Evolutionary conservation across 2,888 invertebrate species (phyloP).

Genomic region (Caenorhabditis zanzibari): DNA sequence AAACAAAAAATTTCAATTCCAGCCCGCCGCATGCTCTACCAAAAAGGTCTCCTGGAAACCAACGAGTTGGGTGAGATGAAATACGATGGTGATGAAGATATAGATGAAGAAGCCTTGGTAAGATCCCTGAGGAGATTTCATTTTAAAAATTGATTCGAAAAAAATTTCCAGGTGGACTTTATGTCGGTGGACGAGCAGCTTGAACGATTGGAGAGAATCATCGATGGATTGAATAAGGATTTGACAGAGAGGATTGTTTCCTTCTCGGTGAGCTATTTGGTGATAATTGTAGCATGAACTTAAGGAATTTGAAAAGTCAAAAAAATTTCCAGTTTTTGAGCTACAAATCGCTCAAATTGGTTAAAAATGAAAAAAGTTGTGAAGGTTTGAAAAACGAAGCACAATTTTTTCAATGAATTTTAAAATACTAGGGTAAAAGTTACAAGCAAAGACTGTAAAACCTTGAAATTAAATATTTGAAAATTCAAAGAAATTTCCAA

Average conservation of each 20-base stretch:
- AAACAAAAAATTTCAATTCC: neutral
- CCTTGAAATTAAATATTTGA: too few species aligned
- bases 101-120: slow-evolving; percentile 60
- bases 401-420: too few species aligned
- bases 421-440: too few species aligned
- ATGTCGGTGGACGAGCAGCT: slow-evolving; percentile 65
- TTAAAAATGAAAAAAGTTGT: too few species aligned
- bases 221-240: slow-evolving; percentile 54
- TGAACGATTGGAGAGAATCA: slow-evolving; percentile 34
- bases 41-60: slow-evolving; percentile 41
- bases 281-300: too few species aligned
- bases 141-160: neutral
- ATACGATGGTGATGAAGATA: slow-evolving; percentile 15
- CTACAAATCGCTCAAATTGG: too few species aligned
- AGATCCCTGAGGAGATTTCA: too few species aligned
- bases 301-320: too few species aligned
- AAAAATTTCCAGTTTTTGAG: too few species aligned
- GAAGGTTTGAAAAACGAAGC: too few species aligned
- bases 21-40: slow-evolving; percentile 68
- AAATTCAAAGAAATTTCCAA: too few species aligned
- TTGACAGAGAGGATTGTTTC: slow-evolving; percentile 59
- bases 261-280: slow-evolving; percentile 68
- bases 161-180: slow-evolving; percentile 46
- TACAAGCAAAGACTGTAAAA: too few species aligned
- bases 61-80: slow-evolving; percentile 61